Conservation (phyloP, 2,888 invertebrate genomes). For the Chrysopilus asiliformis region DNA sequence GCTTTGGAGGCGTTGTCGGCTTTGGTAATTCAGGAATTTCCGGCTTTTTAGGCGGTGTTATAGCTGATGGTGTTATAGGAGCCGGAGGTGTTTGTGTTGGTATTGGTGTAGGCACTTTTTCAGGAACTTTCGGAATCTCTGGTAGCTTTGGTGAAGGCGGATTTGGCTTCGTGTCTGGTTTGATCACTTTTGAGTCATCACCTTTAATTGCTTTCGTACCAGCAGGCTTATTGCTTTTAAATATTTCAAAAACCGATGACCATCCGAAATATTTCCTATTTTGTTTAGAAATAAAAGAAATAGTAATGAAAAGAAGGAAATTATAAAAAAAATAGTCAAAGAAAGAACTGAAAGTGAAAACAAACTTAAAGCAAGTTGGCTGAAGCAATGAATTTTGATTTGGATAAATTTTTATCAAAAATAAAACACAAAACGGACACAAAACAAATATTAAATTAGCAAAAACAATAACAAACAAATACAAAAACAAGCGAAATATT, state of each 20-base stretch:
- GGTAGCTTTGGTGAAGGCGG: no score
- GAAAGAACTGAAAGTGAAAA: no score
- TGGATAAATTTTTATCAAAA: no score
- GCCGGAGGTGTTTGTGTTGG: slow-evolving; percentile 3
- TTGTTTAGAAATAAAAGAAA: background rate
- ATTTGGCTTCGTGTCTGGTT: slow-evolving; percentile 3
- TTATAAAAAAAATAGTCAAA: background rate
- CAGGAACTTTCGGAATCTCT: slow-evolving; percentile 15
- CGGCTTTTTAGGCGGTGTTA: slow-evolving; percentile 9
- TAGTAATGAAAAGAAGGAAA: background rate
- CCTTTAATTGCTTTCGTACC: slow-evolving; percentile 20
- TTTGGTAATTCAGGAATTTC: background rate
- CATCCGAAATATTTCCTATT: slow-evolving; percentile 35
- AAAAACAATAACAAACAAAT: no score
- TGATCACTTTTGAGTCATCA: slow-evolving; percentile 9
- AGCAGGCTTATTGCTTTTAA: slow-evolving; percentile 27
- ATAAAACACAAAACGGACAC: no score
- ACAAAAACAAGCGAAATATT: no score
- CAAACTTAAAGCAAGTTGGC: no score
- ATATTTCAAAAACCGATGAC: slow-evolving; percentile 29
- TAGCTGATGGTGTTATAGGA: slow-evolving; percentile 10
- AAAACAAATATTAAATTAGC: no score
- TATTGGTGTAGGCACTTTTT: slow-evolving; percentile 5
- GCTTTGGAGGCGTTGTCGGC: background rate
- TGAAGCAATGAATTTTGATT: no score